Conservation (phyloP, 2,113 vertebrate species). For the Isichthys henryi region DNA sequence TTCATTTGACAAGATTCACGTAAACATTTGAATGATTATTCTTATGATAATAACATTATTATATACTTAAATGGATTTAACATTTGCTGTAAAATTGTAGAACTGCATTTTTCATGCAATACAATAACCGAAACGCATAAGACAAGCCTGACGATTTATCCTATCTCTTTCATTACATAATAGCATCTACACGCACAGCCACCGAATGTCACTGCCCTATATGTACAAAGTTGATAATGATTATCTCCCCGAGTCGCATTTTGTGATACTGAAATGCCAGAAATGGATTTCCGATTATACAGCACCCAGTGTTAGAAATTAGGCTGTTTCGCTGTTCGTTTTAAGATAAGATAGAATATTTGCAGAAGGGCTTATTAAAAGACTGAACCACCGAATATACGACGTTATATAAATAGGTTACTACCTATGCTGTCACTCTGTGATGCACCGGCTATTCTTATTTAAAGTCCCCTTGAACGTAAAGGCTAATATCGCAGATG, state of each 20-base stretch:
- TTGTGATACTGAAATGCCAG: constrained; percentile 24
- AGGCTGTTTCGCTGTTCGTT: constrained; percentile 18
- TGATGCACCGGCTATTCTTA: background rate
- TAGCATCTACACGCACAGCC: constrained; percentile 5
- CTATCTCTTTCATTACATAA: constrained; percentile 25
- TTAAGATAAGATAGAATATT: constrained; percentile 27
- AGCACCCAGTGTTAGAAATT: constrained; percentile 22
- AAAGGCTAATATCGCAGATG: background rate
- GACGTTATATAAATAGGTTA: constrained; percentile 19
- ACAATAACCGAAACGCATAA: background rate
- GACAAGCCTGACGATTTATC: background rate
- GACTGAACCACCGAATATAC: constrained; percentile 14
- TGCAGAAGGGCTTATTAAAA: constrained; percentile 21
- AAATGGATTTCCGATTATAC: constrained; percentile 27
- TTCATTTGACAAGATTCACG: background rate
- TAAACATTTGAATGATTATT: background rate
- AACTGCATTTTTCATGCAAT: background rate
- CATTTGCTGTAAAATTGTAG: background rate
- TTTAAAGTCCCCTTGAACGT: background rate
- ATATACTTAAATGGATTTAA: background rate
- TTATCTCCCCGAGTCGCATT: constrained; percentile 21
- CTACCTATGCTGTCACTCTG: background rate
- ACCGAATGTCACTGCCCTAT: constrained; percentile 7
- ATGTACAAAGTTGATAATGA: constrained; percentile 19
- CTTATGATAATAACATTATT: no score